phyloP scores from a whole-genome alignment of 2,113 vertebrate species.

The Riparia riparia region DNA sequence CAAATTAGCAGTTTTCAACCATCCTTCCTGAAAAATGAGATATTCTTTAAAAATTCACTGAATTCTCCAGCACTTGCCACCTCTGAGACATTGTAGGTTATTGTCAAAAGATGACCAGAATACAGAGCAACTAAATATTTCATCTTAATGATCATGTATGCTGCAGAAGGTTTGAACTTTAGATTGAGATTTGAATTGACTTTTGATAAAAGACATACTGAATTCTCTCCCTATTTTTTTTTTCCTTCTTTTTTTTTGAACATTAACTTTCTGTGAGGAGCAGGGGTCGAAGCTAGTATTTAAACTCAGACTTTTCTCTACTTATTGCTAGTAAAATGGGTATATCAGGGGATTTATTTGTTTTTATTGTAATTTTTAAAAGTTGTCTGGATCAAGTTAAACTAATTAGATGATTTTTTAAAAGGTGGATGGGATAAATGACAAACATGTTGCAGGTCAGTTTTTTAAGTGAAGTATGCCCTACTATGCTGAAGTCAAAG shows the following conservation, averaged over 20 bases:
- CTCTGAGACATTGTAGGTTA: constrained; percentile 49
- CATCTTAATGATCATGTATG: constrained; percentile 64
- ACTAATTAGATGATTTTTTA: background rate
- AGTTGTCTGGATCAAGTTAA: background rate
- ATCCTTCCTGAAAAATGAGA: constrained; percentile 54
- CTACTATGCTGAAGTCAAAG: background rate
- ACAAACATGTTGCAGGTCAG: background rate
- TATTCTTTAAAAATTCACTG: constrained; percentile 62
- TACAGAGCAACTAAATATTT: constrained; percentile 62
- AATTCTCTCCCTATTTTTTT: background rate
- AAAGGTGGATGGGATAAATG: background rate
- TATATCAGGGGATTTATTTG: background rate
- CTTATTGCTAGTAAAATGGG: constrained; percentile 21
- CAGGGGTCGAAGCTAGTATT: constrained; percentile 24
- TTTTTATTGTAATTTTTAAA: constrained; percentile 1
- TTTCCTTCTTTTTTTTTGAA: background rate
- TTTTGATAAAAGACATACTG: constrained; percentile 54
- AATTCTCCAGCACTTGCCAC: constrained; percentile 43
- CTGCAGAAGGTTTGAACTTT: constrained; percentile 43
- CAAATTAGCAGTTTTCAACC: constrained; percentile 32
- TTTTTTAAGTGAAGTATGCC: background rate
- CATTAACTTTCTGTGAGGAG: constrained; percentile 40
- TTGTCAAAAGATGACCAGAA: constrained; percentile 66
- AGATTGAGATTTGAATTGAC: constrained; percentile 45
- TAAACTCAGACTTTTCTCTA: constrained; percentile 32